phyloP scores from a whole-genome alignment of 2,797 vertebrate genomes.

The Setipinna tenuifilis region DNA sequence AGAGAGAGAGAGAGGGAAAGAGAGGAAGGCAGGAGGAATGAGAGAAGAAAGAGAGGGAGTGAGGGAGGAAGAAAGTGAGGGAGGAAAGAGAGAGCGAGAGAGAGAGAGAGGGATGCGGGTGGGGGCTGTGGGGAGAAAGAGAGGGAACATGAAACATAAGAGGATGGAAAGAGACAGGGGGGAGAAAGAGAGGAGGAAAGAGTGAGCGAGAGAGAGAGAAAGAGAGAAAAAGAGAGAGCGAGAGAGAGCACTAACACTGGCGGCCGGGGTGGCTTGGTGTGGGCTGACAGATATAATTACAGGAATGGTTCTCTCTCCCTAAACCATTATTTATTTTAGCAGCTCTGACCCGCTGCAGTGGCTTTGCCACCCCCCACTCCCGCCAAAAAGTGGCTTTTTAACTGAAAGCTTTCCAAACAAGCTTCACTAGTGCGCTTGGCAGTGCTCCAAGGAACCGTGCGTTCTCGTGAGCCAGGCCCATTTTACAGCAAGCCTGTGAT shows the following conservation, averaged over 20 bases:
- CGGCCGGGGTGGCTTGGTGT: slow-evolving; percentile 74
- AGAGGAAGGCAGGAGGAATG: slow-evolving; percentile 18
- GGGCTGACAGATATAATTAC: slow-evolving; percentile 83
- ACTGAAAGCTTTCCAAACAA: slow-evolving; percentile 79
- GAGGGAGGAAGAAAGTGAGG: slow-evolving; percentile 25
- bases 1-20: background rate
- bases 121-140: too few species aligned
- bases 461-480: slow-evolving; percentile 79
- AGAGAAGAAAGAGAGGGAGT: slow-evolving; percentile 34
- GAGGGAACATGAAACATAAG: background rate
- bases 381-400: slow-evolving; percentile 70
- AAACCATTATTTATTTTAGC: slow-evolving; percentile 68
- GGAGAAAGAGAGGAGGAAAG: background rate
- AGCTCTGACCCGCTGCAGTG: slow-evolving; percentile 64
- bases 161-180: background rate
- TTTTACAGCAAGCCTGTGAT: slow-evolving; percentile 84
- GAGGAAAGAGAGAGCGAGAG: slow-evolving; percentile 20
- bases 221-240: slow-evolving; percentile 25
- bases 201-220: slow-evolving; percentile 24
- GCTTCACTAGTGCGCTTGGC: slow-evolving; percentile 72
- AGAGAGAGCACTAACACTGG: slow-evolving; percentile 57
- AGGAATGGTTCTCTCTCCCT: slow-evolving; percentile 67
- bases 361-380: slow-evolving; percentile 56
- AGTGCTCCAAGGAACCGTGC: slow-evolving; percentile 75
- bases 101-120: slow-evolving; percentile 17